Percentiles rank a stretch among this genome's conserved stretches.
Evolutionary conservation across 2,797 vertebrate genomes (phyloP).

Genomic region (Picus viridis): DNA sequence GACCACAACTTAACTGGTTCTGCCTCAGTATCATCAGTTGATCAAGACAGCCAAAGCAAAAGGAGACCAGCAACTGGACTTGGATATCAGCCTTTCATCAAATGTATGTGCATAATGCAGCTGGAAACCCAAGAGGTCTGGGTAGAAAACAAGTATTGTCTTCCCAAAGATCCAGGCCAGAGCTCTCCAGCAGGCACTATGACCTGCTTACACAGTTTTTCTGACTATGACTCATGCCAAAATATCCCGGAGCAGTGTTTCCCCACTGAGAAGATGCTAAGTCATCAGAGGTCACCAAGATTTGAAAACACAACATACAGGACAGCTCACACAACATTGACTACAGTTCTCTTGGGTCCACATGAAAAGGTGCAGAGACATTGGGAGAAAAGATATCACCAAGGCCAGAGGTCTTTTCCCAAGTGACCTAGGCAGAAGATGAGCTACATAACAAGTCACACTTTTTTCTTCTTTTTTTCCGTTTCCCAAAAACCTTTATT

Average conservation of each 20-base stretch:
- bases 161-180: background rate
- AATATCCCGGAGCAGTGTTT: rapidly evolving
- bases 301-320: background rate
- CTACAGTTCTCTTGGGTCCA: background rate
- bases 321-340: background rate
- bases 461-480: background rate
- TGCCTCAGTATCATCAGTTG: background rate
- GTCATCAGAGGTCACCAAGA: background rate
- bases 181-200: background rate
- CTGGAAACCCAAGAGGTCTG: background rate
- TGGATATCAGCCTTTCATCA: background rate
- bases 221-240: background rate
- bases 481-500: background rate
- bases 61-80: background rate
- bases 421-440: background rate
- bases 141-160: background rate
- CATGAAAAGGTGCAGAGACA: background rate
- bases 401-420: background rate
- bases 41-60: background rate
- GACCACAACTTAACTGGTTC: background rate
- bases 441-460: background rate
- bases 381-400: background rate
- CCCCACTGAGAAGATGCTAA: background rate
- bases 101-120: background rate
- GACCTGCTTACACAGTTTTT: background rate